Conservation (phyloP, 2,113 vertebrate species). For the Chionis minor region DNA sequence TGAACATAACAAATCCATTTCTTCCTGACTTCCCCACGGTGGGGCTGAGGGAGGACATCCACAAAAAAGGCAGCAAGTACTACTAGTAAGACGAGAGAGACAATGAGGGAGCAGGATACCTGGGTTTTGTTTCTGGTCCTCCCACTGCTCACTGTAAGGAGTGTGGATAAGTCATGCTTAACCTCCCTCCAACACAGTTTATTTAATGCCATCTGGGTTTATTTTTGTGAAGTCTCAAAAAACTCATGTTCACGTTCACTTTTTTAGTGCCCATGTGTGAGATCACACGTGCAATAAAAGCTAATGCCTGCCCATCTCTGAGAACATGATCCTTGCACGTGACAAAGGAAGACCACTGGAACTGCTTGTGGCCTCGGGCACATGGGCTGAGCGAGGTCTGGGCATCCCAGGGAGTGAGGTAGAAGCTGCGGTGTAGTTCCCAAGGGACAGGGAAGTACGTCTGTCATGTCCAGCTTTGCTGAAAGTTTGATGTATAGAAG, state of each 20-base stretch:
- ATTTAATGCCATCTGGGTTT: constrained; percentile 1
- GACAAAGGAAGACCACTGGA: background rate
- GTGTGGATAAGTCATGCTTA: background rate
- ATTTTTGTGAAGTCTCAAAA: background rate
- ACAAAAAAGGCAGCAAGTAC: background rate
- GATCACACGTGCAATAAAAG: background rate
- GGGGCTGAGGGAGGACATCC: background rate
- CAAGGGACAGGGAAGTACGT: background rate
- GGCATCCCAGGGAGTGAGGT: background rate
- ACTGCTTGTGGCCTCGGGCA: background rate
- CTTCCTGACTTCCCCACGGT: background rate
- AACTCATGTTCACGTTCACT: background rate
- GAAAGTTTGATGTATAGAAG: background rate
- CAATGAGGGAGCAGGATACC: background rate
- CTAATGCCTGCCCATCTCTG: rapidly evolving
- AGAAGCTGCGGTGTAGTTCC: background rate
- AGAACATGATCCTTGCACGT: background rate
- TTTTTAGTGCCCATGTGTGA: background rate
- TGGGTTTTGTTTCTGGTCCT: background rate
- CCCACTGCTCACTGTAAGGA: background rate
- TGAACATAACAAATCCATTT: background rate
- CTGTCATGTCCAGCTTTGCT: background rate
- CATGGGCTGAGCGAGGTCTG: rapidly evolving
- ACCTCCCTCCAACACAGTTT: background rate
- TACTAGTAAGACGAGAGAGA: background rate